phyloP scores from a whole-genome alignment of 2,888 invertebrate species.

The Callyntrura guangdongensis region DNA sequence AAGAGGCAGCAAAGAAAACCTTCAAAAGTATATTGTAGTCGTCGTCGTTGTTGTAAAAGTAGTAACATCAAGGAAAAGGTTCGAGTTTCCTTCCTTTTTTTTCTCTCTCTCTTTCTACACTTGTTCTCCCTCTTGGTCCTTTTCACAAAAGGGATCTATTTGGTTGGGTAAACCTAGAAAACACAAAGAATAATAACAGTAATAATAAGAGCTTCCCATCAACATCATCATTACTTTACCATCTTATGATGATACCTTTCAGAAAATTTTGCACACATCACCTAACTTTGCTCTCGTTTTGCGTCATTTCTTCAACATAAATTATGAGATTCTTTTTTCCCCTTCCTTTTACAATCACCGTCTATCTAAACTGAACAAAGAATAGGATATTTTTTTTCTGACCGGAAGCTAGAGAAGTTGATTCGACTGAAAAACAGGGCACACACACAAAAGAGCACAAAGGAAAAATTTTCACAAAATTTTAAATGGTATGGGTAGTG shows the following conservation, averaged over 20 bases:
- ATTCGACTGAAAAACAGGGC: conserved; percentile 68
- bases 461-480: conserved; percentile 28
- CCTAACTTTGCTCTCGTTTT: conserved; percentile 42
- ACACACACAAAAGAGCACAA: neutral
- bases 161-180: conserved; percentile 49
- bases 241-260: conserved; percentile 54
- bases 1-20: neutral
- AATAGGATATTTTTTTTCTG: conserved; percentile 55
- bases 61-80: conserved; percentile 50
- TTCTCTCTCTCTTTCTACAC: neutral
- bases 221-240: conserved; percentile 67
- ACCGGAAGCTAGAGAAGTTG: conserved; percentile 75
- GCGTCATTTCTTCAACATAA: conserved; percentile 67
- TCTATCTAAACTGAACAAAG: conserved; percentile 38
- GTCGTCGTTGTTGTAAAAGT: conserved; percentile 11
- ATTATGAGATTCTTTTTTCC: conserved; percentile 53
- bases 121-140: conserved; percentile 15
- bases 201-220: conserved; percentile 68
- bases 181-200: conserved; percentile 73
- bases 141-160: conserved; percentile 21
- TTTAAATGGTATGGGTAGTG: too few relatives aligned
- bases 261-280: conserved; percentile 54
- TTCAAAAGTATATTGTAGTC: neutral
- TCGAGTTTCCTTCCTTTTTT: conserved; percentile 54
- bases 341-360: conserved; percentile 16